Conservation (phyloP, 2,888 invertebrate species). For the Scaptodrosophila latifasciaeformis region DNA sequence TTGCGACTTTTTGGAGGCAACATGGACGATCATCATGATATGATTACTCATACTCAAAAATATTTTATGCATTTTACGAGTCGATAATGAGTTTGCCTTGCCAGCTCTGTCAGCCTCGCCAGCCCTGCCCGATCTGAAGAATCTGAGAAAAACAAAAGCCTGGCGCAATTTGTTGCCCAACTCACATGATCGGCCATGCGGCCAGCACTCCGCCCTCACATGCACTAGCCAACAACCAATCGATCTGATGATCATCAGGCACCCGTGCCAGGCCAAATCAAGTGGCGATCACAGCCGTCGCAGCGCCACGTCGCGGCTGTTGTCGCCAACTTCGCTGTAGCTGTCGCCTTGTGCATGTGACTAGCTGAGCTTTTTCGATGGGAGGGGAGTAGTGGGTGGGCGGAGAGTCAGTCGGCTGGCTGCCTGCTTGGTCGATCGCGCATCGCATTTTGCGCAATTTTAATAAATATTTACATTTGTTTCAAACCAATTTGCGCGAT, state of each 20-base stretch:
- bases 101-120: background rate
- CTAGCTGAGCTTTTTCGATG: no score
- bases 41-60: slow-evolving; percentile 58
- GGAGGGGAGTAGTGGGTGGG: background rate
- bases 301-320: background rate
- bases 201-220: no score
- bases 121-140: background rate
- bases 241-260: background rate
- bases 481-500: slow-evolving; percentile 64
- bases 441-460: slow-evolving; percentile 58
- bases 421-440: no score
- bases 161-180: background rate
- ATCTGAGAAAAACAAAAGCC: slow-evolving; percentile 12
- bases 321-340: background rate
- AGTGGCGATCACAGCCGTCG: background rate
- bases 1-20: no score
- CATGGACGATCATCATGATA: no score
- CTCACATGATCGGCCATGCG: no score
- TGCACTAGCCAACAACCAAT: no score
- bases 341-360: background rate
- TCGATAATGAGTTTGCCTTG: slow-evolving; percentile 35
- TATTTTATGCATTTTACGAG: slow-evolving; percentile 41
- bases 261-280: background rate
- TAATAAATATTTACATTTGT: slow-evolving; percentile 69
- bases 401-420: slow-evolving; percentile 5